Conservation (phyloP, 1,140 invertebrate genomes). For the Drosophila sturtevanti region DNA sequence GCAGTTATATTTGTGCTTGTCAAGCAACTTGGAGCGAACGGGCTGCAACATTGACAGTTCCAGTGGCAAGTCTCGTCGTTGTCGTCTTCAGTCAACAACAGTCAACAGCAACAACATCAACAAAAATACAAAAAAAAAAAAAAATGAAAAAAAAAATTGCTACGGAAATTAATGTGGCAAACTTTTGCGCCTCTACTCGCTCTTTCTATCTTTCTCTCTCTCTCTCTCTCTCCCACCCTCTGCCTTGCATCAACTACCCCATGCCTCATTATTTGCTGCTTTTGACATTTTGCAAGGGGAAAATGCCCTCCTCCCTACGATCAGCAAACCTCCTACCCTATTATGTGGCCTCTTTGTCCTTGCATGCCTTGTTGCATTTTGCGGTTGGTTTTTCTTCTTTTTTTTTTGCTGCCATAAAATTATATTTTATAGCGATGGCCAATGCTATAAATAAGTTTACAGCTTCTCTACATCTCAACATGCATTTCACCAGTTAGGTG, state of each 20-base stretch:
- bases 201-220: background rate
- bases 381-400: conserved; percentile 37
- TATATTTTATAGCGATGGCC: conserved; percentile 67
- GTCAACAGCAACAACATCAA: conserved; percentile 40
- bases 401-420: conserved; percentile 62
- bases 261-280: conserved; percentile 34
- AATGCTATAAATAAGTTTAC: conserved; percentile 68
- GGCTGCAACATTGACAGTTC: conserved; percentile 51
- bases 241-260: conserved; percentile 25
- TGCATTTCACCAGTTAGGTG: conserved; percentile 53
- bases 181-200: conserved; percentile 43
- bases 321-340: too few species aligned
- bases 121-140: conserved; percentile 17
- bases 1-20: conserved; percentile 74
- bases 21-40: conserved; percentile 48
- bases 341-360: background rate
- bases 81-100: conserved; percentile 53
- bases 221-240: background rate
- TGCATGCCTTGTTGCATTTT: conserved; percentile 38
- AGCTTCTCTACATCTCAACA: conserved; percentile 17
- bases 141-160: conserved; percentile 13
- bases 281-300: conserved; percentile 52
- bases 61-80: conserved; percentile 29
- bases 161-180: conserved; percentile 75
- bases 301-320: background rate